phyloP scores from a whole-genome alignment of 2,888 invertebrate species.

The Seira ritae region DNA sequence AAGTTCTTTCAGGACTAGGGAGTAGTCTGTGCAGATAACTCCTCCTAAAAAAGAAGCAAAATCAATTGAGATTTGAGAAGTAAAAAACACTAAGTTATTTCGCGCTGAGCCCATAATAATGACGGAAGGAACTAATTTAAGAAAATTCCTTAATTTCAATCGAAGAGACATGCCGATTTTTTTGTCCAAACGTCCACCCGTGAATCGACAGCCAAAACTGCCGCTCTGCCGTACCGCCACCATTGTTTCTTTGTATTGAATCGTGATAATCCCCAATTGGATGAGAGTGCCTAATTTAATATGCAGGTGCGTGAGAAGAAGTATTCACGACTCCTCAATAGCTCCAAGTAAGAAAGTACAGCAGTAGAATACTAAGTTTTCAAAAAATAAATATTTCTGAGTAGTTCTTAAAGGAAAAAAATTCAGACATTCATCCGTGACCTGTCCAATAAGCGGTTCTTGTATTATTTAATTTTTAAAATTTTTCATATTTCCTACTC shows the following conservation, averaged over 20 bases:
- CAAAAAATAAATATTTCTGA: no score
- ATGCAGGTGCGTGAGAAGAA: conserved; percentile 31
- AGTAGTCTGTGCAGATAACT: no score
- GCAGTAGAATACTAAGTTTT: no score
- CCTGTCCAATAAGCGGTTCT: neutral
- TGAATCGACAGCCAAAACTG: neutral
- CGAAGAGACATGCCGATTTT: neutral
- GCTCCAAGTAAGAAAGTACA: no score
- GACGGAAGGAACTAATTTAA: neutral
- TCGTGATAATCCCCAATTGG: neutral
- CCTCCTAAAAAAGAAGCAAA: no score
- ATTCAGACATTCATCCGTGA: neutral
- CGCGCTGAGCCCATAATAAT: no score
- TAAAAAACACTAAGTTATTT: no score
- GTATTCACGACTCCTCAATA: conserved; percentile 24
- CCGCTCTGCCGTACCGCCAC: no score
- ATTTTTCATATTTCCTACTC: neutral
- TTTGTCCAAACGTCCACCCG: neutral
- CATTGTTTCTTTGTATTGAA: neutral
- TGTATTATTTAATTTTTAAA: conserved; percentile 4
- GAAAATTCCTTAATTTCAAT: no score
- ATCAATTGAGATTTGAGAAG: no score
- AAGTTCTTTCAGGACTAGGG: no score
- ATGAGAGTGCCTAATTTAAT: neutral
- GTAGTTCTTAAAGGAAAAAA: neutral